phyloP scores from a whole-genome alignment of 2,888 invertebrate genomes.

The Suillia variegata region DNA sequence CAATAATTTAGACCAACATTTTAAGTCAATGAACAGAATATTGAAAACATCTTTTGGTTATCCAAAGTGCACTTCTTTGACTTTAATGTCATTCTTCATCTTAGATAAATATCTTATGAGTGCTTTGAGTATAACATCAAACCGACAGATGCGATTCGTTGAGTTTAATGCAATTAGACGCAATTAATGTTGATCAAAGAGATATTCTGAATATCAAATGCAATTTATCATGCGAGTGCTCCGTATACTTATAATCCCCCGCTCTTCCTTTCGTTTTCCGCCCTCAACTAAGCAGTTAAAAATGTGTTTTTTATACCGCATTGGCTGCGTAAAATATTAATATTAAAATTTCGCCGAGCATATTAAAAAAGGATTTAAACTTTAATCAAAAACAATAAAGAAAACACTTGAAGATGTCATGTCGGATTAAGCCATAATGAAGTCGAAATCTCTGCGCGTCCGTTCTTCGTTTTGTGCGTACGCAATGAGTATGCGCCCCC shows the following conservation, averaged over 20 bases:
- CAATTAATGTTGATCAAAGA: constrained; percentile 17
- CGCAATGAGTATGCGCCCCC: not conserved
- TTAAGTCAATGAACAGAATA: too few relatives aligned
- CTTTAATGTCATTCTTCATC: too few relatives aligned
- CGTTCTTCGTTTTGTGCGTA: not conserved
- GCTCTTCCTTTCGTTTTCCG: too few relatives aligned
- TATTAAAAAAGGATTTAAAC: constrained; percentile 39
- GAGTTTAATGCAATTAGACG: not conserved
- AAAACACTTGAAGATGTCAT: constrained; percentile 40
- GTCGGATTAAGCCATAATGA: constrained; percentile 32
- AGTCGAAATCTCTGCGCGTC: not conserved
- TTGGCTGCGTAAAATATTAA: constrained; percentile 12
- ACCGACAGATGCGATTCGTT: constrained; percentile 5
- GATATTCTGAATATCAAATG: not conserved
- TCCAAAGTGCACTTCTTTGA: too few relatives aligned
- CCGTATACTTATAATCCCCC: too few relatives aligned
- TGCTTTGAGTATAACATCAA: too few relatives aligned
- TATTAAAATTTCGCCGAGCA: constrained; percentile 35
- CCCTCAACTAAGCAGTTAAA: too few relatives aligned
- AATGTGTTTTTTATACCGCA: too few relatives aligned
- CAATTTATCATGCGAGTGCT: too few relatives aligned
- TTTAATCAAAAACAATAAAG: constrained; percentile 41
- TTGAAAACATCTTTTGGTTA: too few relatives aligned
- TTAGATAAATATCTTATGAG: too few relatives aligned
- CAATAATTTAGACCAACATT: too few relatives aligned